Conservation (phyloP, 2,888 invertebrate species). For the Venusia cambrica region DNA sequence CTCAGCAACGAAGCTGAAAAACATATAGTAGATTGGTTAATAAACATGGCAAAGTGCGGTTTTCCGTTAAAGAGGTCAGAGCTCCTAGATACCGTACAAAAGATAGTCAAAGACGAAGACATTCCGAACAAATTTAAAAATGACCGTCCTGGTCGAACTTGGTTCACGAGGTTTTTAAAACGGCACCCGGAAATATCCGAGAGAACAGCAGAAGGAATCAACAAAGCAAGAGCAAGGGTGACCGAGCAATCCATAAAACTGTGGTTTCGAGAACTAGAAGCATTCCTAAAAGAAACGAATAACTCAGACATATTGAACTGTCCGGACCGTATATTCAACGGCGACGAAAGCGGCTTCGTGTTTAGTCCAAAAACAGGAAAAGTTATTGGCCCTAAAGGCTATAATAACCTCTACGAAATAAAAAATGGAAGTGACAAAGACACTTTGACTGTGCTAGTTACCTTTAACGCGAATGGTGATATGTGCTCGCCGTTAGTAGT, state of each 20-base stretch:
- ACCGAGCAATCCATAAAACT: background rate
- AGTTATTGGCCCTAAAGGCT: slow-evolving; percentile 3
- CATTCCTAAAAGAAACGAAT: background rate
- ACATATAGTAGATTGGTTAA: too few species aligned
- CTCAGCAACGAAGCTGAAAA: too few species aligned
- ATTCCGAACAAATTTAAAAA: too few species aligned
- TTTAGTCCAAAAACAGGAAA: slow-evolving; percentile 6
- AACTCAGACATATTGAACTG: slow-evolving; percentile 1
- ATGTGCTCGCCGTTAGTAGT: too few species aligned
- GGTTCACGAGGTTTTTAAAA: background rate
- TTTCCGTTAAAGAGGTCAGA: too few species aligned
- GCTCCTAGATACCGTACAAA: too few species aligned
- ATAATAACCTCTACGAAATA: slow-evolving; percentile 1
- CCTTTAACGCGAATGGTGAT: background rate
- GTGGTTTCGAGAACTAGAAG: background rate
- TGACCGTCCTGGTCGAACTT: background rate
- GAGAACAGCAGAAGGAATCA: background rate
- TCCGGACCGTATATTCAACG: slow-evolving; percentile 5
- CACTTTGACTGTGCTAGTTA: slow-evolving; percentile 3
- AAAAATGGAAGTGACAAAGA: slow-evolving; percentile 2
- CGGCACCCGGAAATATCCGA: background rate
- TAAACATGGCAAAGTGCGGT: too few species aligned
- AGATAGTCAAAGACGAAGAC: too few species aligned
- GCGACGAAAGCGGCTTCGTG: slow-evolving; percentile 4
- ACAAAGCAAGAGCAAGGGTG: background rate